phyloP scores from a whole-genome alignment of 2,113 vertebrate genomes.

The Podocnemis expansa region DNA sequence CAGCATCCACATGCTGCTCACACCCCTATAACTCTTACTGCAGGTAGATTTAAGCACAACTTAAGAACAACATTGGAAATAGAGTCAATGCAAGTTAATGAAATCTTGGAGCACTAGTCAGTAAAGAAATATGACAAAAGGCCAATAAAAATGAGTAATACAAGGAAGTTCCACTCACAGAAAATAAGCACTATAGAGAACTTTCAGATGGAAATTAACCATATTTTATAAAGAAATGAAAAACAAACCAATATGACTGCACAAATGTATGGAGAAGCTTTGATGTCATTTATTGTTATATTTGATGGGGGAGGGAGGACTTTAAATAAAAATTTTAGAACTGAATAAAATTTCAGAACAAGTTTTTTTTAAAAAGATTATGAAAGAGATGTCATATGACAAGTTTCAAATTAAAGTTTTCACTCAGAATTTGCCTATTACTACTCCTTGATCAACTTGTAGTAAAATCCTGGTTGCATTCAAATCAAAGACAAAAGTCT shows the following conservation, averaged over 20 bases:
- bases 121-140: background rate
- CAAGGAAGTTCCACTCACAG: background rate
- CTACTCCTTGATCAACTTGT: background rate
- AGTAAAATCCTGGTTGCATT: background rate
- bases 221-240: fast-evolving
- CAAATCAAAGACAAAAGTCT: background rate
- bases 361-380: background rate
- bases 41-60: background rate
- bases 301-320: background rate
- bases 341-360: background rate
- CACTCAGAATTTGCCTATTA: background rate
- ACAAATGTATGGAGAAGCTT: background rate
- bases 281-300: background rate
- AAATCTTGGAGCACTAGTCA: background rate
- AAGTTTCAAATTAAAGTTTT: background rate
- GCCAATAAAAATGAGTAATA: background rate
- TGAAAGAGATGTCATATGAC: background rate
- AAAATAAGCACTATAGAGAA: background rate
- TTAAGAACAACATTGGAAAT: background rate
- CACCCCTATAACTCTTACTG: background rate
- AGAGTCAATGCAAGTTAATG: background rate
- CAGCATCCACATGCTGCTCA: background rate
- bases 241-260: fast-evolving
- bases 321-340: background rate
- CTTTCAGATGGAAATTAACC: background rate